Percentiles rank a stretch among this genome's conserved stretches.
phyloP scores from a whole-genome alignment of 2,113 vertebrate genomes.

The Toxotes chatareus region DNA sequence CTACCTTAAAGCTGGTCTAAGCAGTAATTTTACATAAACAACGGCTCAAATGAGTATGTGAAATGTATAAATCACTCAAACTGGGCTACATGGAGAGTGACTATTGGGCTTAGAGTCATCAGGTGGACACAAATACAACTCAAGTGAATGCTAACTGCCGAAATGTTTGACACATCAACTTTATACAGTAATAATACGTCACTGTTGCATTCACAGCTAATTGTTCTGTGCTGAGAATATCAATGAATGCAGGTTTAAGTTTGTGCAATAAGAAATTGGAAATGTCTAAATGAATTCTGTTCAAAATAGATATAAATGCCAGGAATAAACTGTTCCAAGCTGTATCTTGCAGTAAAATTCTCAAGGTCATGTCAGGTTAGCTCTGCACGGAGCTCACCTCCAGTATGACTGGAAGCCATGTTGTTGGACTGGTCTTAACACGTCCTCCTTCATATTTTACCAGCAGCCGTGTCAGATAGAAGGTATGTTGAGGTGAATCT shows the following conservation, averaged over 20 bases:
- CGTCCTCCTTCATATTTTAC: background rate
- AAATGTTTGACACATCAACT: background rate
- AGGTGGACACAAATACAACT: background rate
- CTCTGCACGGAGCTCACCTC: background rate
- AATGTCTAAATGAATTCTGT: background rate
- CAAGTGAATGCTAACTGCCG: background rate
- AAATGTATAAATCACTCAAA: background rate
- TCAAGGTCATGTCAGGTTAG: constrained; percentile 22
- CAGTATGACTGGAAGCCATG: background rate
- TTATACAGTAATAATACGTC: background rate
- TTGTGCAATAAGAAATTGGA: background rate
- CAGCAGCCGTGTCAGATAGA: background rate
- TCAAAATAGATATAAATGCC: background rate
- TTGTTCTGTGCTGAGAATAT: background rate
- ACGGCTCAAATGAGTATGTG: background rate
- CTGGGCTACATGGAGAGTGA: background rate
- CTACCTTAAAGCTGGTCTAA: background rate
- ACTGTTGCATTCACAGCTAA: background rate
- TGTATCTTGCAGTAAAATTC: background rate
- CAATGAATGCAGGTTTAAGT: background rate
- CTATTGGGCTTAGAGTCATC: background rate
- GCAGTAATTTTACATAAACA: background rate
- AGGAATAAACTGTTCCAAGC: background rate
- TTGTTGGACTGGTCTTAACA: background rate
- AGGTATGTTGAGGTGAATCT: background rate